These are phyloP conservation scores for Hydrophis major DNA, from an alignment of 2,797 vertebrate species.

Conservation along the genomic window DNA sequence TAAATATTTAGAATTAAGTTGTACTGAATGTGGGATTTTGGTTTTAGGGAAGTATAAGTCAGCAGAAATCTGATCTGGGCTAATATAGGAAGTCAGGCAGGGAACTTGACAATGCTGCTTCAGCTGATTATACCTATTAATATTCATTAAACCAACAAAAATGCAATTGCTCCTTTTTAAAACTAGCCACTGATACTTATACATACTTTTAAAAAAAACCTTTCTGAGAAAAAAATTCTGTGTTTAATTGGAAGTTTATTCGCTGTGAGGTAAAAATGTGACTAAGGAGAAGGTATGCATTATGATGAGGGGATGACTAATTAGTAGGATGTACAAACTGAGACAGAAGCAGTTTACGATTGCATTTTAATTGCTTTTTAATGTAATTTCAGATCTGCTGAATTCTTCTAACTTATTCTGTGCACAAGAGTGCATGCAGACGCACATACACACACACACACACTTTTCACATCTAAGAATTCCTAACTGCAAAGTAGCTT, in stretches of 20 bases:
- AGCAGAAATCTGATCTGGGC: background rate
- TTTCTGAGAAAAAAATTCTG: background rate
- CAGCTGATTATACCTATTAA: background rate
- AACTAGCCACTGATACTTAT: background rate
- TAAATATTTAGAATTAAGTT: background rate
- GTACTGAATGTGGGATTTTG: background rate
- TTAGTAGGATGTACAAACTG: slow-evolving; percentile 4
- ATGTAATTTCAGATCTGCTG: slow-evolving; percentile 12
- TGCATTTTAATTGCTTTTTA: slow-evolving; percentile 12
- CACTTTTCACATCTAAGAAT: slow-evolving; percentile 4
- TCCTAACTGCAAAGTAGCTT: background rate
- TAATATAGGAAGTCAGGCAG: background rate
- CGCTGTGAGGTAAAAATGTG: background rate
- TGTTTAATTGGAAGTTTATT: slow-evolving; percentile 5
- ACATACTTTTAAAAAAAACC: background rate
- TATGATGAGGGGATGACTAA: background rate
- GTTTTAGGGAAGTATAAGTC: background rate
- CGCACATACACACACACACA: background rate
- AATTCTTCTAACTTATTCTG: slow-evolving; percentile 6
- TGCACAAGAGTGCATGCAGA: background rate
- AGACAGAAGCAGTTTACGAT: slow-evolving; percentile 5
- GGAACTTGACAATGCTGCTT: background rate
- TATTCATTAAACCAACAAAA: background rate
- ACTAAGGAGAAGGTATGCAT: slow-evolving; percentile 20
- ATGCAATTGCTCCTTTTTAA: background rate